Evolutionary conservation across 2,797 vertebrate genomes (phyloP).

Genomic region (Sorex maritimensis): DNA sequence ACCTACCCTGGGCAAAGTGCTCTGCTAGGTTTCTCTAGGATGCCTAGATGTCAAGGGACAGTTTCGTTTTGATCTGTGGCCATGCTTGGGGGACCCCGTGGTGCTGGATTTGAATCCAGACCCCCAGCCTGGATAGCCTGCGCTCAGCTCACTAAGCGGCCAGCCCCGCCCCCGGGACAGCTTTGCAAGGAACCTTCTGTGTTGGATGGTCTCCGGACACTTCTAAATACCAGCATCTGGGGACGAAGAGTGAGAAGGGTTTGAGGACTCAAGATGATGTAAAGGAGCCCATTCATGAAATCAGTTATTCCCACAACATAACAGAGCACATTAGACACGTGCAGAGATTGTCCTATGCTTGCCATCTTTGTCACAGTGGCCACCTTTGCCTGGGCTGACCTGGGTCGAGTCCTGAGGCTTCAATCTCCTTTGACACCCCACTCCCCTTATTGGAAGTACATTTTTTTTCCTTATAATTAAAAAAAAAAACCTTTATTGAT

Average conservation of each 20-base stretch:
- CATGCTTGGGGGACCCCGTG: no score
- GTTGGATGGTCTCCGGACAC: neutral
- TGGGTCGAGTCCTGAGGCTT: neutral
- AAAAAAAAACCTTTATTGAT: no score
- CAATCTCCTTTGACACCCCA: neutral
- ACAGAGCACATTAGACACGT: neutral
- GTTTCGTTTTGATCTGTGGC: neutral
- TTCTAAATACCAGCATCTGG: conserved; percentile 27
- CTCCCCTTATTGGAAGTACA: neutral
- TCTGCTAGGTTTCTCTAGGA: neutral
- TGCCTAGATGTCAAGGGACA: conserved; percentile 1
- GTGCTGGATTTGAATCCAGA: no score
- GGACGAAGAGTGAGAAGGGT: conserved; percentile 18
- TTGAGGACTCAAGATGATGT: conserved; percentile 18
- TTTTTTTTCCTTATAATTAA: no score
- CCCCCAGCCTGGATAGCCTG: no score
- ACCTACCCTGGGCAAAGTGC: neutral
- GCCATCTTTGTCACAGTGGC: neutral
- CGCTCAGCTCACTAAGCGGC: no score
- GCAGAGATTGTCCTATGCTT: neutral
- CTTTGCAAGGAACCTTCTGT: neutral
- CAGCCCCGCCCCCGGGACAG: no score
- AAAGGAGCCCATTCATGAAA: neutral
- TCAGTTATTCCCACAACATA: neutral
- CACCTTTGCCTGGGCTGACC: neutral